Evolutionary conservation across 1,140 invertebrate species (phyloP).

Genomic region (Diachasmimorpha longicaudata): DNA sequence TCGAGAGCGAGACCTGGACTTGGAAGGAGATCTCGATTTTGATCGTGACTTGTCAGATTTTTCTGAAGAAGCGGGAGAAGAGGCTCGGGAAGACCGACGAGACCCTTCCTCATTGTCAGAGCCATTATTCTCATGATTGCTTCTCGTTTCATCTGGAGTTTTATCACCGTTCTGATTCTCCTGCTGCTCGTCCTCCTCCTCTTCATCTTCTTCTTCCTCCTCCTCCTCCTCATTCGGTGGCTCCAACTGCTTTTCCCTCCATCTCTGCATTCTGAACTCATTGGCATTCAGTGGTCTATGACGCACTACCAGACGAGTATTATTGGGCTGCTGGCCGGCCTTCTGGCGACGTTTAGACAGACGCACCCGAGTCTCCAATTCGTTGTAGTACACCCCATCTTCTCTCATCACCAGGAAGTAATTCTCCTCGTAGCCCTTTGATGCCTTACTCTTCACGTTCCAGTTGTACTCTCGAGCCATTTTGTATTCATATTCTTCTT

Average conservation of each 20-base stretch:
- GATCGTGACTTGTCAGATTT: constrained; percentile 48
- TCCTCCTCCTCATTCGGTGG: constrained; percentile 84
- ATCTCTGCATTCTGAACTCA: constrained; percentile 87
- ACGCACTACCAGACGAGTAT: constrained; percentile 86
- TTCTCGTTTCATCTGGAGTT: constrained; percentile 30
- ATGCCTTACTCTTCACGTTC: constrained; percentile 98
- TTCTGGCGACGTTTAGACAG: constrained; percentile 89
- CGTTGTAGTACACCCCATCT: constrained; percentile 93
- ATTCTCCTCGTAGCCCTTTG: constrained; percentile 97
- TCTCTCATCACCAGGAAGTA: constrained; percentile 95
- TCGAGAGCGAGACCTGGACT: constrained; percentile 42
- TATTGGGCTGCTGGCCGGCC: constrained; percentile 74
- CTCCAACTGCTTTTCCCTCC: constrained; percentile 86
- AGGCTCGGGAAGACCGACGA: constrained; percentile 40
- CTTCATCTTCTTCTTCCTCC: constrained; percentile 62
- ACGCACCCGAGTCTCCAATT: constrained; percentile 93
- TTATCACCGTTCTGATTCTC: constrained; percentile 44
- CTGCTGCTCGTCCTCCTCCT: constrained; percentile 41
- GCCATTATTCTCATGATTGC: constrained; percentile 14
- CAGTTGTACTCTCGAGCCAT: constrained; percentile 96
- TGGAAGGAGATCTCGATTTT: constrained; percentile 38
- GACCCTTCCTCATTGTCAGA: constrained; percentile 42
- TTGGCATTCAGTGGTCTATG: constrained; percentile 86
- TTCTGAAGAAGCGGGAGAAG: constrained; percentile 46
- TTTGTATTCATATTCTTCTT: constrained; percentile 93